Conservation (phyloP, 1,140 invertebrate genomes). For the Ganaspis sp. region DNA sequence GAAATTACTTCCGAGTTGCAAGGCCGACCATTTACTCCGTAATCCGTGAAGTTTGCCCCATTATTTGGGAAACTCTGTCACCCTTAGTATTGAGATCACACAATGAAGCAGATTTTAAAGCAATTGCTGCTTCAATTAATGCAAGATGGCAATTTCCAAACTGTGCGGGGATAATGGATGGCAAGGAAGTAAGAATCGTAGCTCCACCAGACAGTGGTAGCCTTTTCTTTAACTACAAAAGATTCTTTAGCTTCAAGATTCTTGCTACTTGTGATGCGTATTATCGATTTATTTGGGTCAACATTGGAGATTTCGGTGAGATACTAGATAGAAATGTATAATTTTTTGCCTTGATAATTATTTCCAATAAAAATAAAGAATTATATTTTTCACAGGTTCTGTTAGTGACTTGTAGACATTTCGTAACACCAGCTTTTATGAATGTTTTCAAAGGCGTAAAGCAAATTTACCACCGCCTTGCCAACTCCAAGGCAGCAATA, state of each 20-base stretch:
- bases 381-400: too few relatives aligned
- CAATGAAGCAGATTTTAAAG: background rate
- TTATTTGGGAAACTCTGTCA: background rate
- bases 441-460: too few relatives aligned
- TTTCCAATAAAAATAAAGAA: too few relatives aligned
- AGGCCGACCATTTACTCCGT: too few relatives aligned
- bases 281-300: constrained; percentile 65
- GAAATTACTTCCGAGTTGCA: background rate
- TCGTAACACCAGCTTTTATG: too few relatives aligned
- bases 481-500: too few relatives aligned
- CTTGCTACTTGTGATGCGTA: constrained; percentile 67
- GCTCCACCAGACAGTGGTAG: constrained; percentile 64
- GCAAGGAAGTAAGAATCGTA: constrained; percentile 66
- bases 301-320: constrained; percentile 64
- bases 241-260: constrained; percentile 69
- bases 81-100: background rate
- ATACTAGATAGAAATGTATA: too few relatives aligned
- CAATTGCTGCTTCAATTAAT: constrained; percentile 57
- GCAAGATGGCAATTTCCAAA: constrained; percentile 65
- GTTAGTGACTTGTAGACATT: too few relatives aligned
- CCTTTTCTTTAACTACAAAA: constrained; percentile 74
- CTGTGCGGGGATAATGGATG: constrained; percentile 62
- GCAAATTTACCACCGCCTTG: too few relatives aligned
- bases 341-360: too few relatives aligned
- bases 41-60: too few relatives aligned